Percentiles rank a stretch among this genome's conserved stretches.
Evolutionary conservation across 1,140 invertebrate species (phyloP).

Genomic region (Lutraria rhynchaena): DNA sequence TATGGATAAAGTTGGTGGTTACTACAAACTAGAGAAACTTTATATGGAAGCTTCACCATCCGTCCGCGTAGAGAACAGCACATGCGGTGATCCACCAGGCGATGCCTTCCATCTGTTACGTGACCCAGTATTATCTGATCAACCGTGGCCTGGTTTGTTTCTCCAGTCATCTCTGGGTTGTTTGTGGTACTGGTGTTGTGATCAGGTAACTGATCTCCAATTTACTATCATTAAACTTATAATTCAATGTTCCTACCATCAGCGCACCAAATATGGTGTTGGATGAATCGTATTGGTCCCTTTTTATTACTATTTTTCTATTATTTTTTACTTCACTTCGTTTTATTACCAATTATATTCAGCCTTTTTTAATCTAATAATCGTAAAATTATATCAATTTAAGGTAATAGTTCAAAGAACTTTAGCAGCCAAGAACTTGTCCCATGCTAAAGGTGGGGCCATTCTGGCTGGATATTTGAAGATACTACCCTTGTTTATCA

Average conservation of each 20-base stretch:
- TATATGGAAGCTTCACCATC: conserved; percentile 79
- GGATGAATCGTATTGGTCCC: too few species aligned
- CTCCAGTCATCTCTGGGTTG: conserved; percentile 83
- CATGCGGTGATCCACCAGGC: conserved; percentile 75
- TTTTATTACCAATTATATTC: too few species aligned
- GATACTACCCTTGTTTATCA: conserved; percentile 84
- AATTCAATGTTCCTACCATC: too few species aligned
- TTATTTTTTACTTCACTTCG: too few species aligned
- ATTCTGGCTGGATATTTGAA: conserved; percentile 84
- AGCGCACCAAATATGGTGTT: too few species aligned
- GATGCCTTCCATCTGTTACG: conserved; percentile 84
- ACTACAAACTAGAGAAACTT: conserved; percentile 77
- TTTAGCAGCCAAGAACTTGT: conserved; percentile 84
- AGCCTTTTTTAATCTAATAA: too few species aligned
- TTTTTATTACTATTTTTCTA: too few species aligned
- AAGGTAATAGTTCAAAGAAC: conserved; percentile 85
- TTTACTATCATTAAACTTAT: too few species aligned
- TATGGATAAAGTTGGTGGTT: conserved; percentile 83
- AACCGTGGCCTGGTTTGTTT: conserved; percentile 84
- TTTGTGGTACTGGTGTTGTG: conserved; percentile 85
- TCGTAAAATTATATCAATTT: too few species aligned
- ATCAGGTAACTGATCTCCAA: conserved; percentile 80
- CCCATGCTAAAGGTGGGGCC: conserved; percentile 84
- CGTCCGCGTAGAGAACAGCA: conserved; percentile 61
- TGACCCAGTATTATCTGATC: conserved; percentile 70